These are phyloP conservation scores for Dipodomys merriami DNA, from an alignment of 2,113 vertebrate species.

Conservation along the genomic window DNA sequence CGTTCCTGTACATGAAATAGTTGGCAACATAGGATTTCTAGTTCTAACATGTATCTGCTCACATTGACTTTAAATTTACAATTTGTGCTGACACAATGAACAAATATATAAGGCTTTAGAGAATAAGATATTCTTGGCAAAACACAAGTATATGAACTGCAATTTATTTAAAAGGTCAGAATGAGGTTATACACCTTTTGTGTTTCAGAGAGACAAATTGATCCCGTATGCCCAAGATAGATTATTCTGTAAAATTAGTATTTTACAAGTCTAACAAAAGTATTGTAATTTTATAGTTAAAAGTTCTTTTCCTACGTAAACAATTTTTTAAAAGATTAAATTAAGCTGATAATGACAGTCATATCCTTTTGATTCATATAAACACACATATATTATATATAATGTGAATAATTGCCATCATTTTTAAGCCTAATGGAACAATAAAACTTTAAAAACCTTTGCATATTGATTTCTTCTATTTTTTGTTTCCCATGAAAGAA, in stretches of 20 bases:
- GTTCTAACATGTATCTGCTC: constrained; percentile 4
- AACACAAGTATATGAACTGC: constrained; percentile 5
- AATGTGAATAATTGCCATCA: background rate
- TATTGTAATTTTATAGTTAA: constrained; percentile 16
- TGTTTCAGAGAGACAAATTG: background rate
- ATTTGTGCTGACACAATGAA: constrained; percentile 19
- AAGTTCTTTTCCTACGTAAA: constrained; percentile 38
- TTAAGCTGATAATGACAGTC: constrained; percentile 4
- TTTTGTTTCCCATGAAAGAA: constrained; percentile 24
- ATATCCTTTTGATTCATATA: constrained; percentile 9
- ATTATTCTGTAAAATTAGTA: background rate
- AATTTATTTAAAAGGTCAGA: constrained; percentile 58
- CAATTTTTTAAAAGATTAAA: background rate
- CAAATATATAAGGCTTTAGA: background rate
- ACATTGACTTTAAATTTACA: background rate
- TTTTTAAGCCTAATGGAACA: constrained; percentile 5
- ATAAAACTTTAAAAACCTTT: background rate
- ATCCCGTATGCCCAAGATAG: background rate
- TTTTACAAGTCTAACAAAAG: constrained; percentile 43
- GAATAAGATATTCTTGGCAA: constrained; percentile 27
- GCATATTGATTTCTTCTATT: constrained; percentile 40
- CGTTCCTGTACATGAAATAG: constrained; percentile 22
- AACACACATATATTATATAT: background rate
- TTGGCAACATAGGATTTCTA: constrained; percentile 52
- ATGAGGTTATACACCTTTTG: constrained; percentile 15